Percentiles rank a stretch among this genome's conserved stretches.
phyloP scores from a whole-genome alignment of 2,888 invertebrate species.

The Omphaloscelis lunosa region DNA sequence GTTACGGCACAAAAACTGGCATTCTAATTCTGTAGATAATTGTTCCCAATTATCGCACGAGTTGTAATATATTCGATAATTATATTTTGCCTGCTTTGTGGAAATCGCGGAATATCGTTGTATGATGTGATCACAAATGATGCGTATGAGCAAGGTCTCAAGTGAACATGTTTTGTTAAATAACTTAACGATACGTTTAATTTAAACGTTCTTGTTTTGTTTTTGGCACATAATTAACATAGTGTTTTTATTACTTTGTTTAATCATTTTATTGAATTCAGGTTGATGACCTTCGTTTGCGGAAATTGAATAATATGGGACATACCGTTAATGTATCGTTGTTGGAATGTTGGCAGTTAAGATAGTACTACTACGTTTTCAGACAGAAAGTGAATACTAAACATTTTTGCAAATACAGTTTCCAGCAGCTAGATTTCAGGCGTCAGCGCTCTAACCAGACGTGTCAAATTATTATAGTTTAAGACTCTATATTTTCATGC shows the following conservation, averaged over 20 bases:
- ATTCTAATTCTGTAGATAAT: conserved; percentile 58
- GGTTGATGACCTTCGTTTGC: conserved; percentile 27
- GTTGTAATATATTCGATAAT: conserved; percentile 43
- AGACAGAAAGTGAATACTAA: conserved; percentile 17
- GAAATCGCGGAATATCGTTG: conserved; percentile 46
- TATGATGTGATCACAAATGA: conserved; percentile 46
- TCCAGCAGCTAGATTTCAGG: not conserved
- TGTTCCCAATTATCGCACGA: conserved; percentile 44
- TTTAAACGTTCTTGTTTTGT: conserved; percentile 39
- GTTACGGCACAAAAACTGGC: conserved; percentile 44
- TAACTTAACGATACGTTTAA: conserved; percentile 27
- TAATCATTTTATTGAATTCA: conserved; percentile 26
- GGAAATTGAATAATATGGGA: conserved; percentile 16
- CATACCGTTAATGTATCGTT: not conserved
- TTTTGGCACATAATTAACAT: conserved; percentile 24
- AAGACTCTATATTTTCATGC: not conserved
- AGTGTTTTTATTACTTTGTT: conserved; percentile 40
- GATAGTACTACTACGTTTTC: not conserved
- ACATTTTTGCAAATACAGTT: not conserved
- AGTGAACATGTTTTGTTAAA: conserved; percentile 31
- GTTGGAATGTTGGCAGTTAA: not conserved
- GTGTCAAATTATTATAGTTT: not conserved
- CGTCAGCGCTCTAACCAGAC: not conserved
- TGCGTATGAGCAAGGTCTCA: conserved; percentile 51
- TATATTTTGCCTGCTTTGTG: conserved; percentile 40